Evolutionary conservation across 2,113 vertebrate genomes (phyloP), one percentile per base, ranked within the genome.

Genomic region (Scomber colias): DNA sequence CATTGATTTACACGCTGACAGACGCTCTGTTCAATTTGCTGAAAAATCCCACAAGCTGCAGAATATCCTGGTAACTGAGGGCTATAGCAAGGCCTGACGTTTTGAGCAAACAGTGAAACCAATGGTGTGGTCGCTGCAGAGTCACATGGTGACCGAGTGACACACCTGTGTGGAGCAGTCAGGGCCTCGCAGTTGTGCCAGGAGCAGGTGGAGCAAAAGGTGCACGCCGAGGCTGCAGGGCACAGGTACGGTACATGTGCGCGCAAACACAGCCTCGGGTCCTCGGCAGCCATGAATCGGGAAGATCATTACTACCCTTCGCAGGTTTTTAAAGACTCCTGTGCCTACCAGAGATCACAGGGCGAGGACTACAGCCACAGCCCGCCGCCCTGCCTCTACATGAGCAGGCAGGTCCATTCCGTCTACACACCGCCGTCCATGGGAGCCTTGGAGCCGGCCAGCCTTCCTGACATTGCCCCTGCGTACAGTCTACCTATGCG

Each of bases 311-410:
- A 95, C 89, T 99, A 96, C 79, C 92, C 96, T 40, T 87, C 96
- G 64, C 97, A 96, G 83, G 94, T 98, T 70, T 99, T 97, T 93
- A 99, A 98, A 91, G 97, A 99, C 73, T 89, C 97, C 1, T 99
- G 97, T 13, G 95, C 94, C 6, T 99, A 96, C 86, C 97, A 99
- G 95, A 94, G 97, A 74, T 45, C 93, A 11, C 96, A 94, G 9
- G 91, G 83, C n/a, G 97, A 96, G 63, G 97, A 97, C 72, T 98
- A 96, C 94, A 95, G 94, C 65, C 97, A 95, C 93, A 95, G 95
- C 62, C 98, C 97, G 44, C 97, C 98, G 0, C 96, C 98, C 30
- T 99, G 98, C 89, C 95, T 98, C 45, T 99, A 98, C 90, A 95
- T 99, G 97, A 94, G 95, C 86, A 92, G 97, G 60, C 97, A 97